Conservation (phyloP, 2,888 invertebrate species). For the Perizoma affinitatum region DNA sequence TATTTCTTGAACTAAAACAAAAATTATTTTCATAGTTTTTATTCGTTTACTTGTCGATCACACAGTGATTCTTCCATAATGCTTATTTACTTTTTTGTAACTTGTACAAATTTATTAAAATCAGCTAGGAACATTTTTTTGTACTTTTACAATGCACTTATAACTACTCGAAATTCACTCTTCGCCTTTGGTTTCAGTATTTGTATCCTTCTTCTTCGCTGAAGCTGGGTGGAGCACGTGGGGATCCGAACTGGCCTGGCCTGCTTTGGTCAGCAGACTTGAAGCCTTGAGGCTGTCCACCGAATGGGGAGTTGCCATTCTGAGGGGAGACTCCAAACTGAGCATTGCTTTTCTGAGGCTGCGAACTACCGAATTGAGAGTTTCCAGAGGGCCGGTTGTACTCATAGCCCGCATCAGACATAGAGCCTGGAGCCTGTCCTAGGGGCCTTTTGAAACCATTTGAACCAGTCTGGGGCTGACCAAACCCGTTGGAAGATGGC, state of each 20-base stretch:
- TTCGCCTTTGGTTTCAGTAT: slow-evolving; percentile 65
- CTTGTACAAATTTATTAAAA: slow-evolving; percentile 50
- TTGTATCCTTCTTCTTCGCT: slow-evolving; percentile 75
- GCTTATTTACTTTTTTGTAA: slow-evolving; percentile 50
- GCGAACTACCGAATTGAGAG: slow-evolving; percentile 15
- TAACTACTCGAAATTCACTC: slow-evolving; percentile 45
- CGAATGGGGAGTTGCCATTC: slow-evolving; percentile 20
- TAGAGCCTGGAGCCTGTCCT: slow-evolving; percentile 17
- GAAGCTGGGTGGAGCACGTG: slow-evolving; percentile 76
- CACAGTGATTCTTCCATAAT: slow-evolving; percentile 56
- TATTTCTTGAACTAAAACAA: not conserved
- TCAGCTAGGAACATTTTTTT: slow-evolving; percentile 46
- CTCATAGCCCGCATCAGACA: slow-evolving; percentile 36
- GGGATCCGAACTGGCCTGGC: slow-evolving; percentile 59
- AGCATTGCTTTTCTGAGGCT: slow-evolving; percentile 1
- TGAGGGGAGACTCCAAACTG: slow-evolving; percentile 29
- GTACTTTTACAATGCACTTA: slow-evolving; percentile 50
- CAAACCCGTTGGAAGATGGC: slow-evolving; percentile 29
- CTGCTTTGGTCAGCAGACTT: slow-evolving; percentile 36
- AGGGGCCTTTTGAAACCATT: slow-evolving; percentile 29
- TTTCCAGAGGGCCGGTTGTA: slow-evolving; percentile 39
- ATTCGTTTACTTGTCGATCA: slow-evolving; percentile 56
- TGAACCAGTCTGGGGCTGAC: slow-evolving; percentile 32
- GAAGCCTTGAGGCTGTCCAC: slow-evolving; percentile 31
- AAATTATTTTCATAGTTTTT: slow-evolving; percentile 15